These are phyloP conservation scores for Capromys pilorides DNA, from an alignment of 2,797 vertebrate species.

Conservation along the genomic window DNA sequence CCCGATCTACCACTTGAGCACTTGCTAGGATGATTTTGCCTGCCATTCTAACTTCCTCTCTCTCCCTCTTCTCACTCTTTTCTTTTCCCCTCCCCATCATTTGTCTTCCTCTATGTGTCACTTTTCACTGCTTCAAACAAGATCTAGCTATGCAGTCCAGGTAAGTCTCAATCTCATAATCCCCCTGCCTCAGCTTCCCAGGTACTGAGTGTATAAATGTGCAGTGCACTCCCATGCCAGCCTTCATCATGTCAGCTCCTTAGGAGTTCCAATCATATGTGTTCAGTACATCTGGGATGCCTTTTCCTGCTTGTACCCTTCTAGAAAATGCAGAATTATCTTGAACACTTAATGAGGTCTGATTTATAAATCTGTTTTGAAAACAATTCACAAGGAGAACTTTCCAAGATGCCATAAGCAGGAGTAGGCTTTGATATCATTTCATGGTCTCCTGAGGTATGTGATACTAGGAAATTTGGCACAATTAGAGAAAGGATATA, in stretches of 20 bases:
- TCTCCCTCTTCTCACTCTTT: background rate
- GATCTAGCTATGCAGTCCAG: background rate
- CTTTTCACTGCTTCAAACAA: background rate
- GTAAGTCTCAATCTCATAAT: background rate
- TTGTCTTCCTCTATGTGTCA: background rate
- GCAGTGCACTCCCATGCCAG: background rate
- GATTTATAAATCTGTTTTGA: constrained; percentile 35
- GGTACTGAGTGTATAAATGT: background rate
- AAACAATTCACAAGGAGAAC: constrained; percentile 35
- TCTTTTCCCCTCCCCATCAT: background rate
- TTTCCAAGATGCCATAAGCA: constrained; percentile 20
- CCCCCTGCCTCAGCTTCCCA: background rate
- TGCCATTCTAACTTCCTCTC: background rate
- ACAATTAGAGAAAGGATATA: constrained; percentile 21
- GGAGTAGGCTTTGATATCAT: background rate
- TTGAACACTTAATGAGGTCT: background rate
- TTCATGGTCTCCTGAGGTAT: background rate
- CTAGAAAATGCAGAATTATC: constrained; percentile 5
- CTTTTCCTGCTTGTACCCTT: background rate
- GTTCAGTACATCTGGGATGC: background rate
- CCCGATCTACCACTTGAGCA: background rate
- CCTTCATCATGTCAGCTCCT: background rate
- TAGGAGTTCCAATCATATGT: background rate
- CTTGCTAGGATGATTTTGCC: background rate
- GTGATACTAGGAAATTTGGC: background rate